Evolutionary conservation across 2,888 invertebrate genomes (phyloP), one percentile per base, ranked within the genome.

Genomic region (Homarus gammarus): DNA sequence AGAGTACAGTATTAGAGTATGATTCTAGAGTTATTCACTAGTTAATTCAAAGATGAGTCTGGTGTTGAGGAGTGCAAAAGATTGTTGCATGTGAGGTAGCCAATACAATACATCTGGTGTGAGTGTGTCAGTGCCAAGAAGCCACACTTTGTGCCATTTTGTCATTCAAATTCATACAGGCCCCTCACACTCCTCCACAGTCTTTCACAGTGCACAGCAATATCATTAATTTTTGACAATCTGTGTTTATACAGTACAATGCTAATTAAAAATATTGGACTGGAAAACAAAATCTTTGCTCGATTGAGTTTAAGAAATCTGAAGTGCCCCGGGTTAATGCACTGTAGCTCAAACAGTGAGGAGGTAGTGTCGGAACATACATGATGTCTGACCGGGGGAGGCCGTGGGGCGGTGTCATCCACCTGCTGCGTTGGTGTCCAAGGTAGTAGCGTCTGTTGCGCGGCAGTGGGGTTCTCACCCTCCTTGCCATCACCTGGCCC

Each of bases 311-410:
- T n/a, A n/a, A 64, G 22, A 36, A 75, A 70, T 83, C 82, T 87
- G 73, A 73, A 73, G 82, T 87, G 87, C 87, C 87, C 87, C 61
- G 33, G 87, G 78, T 68, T 36, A 27, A 51, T 79, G 87, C 87
- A 87, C 87, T 87, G 87, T 89, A 89, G 75, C 86, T 82, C 86
- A 90, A 77, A 79, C 86, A 68, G 86, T 90, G 89, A 68, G 84
- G 91, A 91, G 90, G 91, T 84, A 90, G 85, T 85, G 87, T 81
- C 70, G 68, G 88, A 89, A 92, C 92, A 84, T 92, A 92, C 92
- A 88, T 92, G 92, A 89, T 90, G 88, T 79, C 90, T 90, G 89
- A 89, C 89, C 86, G 87, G 92, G 75, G 83, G 90, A 64, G 89
- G 88, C 38, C 70, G 89, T 56, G 90, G 89, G 44, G 88, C 78